These are phyloP conservation scores for Hemiscyllium ocellatum DNA, from an alignment of 2,113 vertebrate species.

Conservation along the genomic window DNA sequence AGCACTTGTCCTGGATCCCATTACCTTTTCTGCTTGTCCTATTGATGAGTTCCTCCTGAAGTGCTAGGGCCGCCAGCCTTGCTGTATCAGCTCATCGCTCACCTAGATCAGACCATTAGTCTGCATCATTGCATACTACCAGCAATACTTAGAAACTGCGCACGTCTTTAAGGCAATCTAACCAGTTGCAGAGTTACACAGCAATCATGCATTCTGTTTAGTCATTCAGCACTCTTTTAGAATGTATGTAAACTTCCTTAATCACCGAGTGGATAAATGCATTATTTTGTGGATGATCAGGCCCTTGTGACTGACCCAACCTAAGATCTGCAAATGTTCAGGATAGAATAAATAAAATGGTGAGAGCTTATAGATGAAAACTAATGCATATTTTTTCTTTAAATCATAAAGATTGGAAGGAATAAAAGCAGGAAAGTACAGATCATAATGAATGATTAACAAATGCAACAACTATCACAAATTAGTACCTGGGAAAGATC, in stretches of 20 bases:
- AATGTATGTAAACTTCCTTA: not conserved
- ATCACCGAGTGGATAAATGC: not conserved
- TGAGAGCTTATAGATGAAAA: too few relatives aligned
- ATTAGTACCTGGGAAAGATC: not conserved
- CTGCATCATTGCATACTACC: constrained; percentile 10
- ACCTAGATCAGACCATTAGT: constrained; percentile 24
- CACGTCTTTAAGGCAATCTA: not conserved
- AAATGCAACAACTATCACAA: too few relatives aligned
- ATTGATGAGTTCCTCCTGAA: constrained; percentile 34
- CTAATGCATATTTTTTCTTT: too few relatives aligned
- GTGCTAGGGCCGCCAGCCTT: constrained; percentile 23
- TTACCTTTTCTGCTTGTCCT: constrained; percentile 38
- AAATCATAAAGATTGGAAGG: too few relatives aligned
- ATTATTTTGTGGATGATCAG: not conserved
- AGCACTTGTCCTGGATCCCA: constrained; percentile 28
- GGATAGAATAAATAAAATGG: too few relatives aligned
- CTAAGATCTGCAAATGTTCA: not conserved
- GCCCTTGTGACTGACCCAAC: not conserved
- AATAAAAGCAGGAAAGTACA: too few relatives aligned
- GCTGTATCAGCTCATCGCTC: constrained; percentile 34
- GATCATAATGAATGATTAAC: too few relatives aligned
- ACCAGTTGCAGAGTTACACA: not conserved
- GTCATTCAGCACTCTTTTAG: not conserved
- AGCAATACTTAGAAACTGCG: not conserved
- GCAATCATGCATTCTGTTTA: not conserved